Evolutionary conservation across 1,140 invertebrate species (phyloP), one percentile per base, ranked within the genome.

Genomic region (Drosophila varians): DNA sequence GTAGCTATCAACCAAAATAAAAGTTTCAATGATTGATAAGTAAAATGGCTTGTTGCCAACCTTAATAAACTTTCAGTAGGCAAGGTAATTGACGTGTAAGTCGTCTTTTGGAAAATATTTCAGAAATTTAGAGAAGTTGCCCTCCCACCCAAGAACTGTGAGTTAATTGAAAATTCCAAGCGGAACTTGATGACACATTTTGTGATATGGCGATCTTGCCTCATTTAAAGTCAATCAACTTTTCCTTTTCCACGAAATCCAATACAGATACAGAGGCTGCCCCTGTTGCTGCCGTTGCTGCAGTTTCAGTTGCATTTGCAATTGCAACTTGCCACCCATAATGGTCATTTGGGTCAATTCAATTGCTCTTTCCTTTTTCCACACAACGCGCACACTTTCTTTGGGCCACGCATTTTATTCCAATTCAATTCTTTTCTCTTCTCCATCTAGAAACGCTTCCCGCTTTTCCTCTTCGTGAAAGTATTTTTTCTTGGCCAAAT

Each of bases 341-440:
- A 87, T 87, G 80, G 80, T 76, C 80, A 86, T 87, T 87, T 86
- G 73, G 80, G 80, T 86, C 80, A 80, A 87, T 80, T 86, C 76
- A 80, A 80, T 86, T 80, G 82, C 73, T 83, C 78, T 54, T 9
- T 2, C 2, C 34, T 4, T 14, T 7, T n/a, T 11, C 34, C 40
- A 48, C 68, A 46, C 61, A n/a, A n/a, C n/a, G n/a, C n/a, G n/a
- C n/a, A 36, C 80, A 80, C 76, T 86, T 84, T 86, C 80, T 76
- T 73, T 65, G 34, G 54, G 57, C 71, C 71, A 68, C 58, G 55
- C 64, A 74, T 58, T 70, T 46, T 49, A 55, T 69, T 69, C 54
- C 40, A 31, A 38, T 69, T 55, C 65, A 36, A 28, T 68, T 56
- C 65, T 51, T 60, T 72, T 72, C 56, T 54, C 43, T 57, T 18